phyloP scores from a whole-genome alignment of 2,113 vertebrate species.

The Tragelaphus imberbis region DNA sequence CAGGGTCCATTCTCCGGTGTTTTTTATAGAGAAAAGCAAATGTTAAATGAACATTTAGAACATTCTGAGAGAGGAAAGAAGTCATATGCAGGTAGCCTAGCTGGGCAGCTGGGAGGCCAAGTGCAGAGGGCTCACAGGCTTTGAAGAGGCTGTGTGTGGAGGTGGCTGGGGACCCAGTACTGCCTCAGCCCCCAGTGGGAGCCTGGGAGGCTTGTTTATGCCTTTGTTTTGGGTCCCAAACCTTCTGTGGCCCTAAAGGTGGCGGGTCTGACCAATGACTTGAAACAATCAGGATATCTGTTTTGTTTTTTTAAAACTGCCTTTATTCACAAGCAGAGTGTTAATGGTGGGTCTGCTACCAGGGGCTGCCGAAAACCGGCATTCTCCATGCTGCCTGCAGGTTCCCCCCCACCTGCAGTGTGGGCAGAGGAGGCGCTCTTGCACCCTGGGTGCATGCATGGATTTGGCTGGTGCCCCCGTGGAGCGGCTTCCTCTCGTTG shows the following conservation, averaged over 20 bases:
- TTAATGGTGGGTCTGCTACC: background rate
- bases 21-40: background rate
- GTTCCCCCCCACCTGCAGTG: background rate
- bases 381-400: background rate
- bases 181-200: background rate
- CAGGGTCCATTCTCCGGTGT: background rate
- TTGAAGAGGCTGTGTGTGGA: background rate
- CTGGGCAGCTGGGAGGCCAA: background rate
- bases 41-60: background rate
- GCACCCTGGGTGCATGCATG: background rate
- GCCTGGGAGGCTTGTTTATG: background rate
- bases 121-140: background rate
- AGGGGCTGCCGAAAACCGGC: background rate
- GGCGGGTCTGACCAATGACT: background rate
- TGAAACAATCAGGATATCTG: background rate
- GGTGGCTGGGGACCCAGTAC: background rate
- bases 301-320: background rate
- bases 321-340: background rate
- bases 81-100: background rate
- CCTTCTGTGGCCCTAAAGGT: background rate
- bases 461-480: rapidly evolving
- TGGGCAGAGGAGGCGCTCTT: background rate
- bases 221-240: background rate
- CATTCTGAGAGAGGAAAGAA: background rate
- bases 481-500: background rate